Evolutionary conservation across 2,113 vertebrate genomes (phyloP), one percentile per base, ranked within the genome.

Genomic region (Poeciliopsis turrubarensis): DNA sequence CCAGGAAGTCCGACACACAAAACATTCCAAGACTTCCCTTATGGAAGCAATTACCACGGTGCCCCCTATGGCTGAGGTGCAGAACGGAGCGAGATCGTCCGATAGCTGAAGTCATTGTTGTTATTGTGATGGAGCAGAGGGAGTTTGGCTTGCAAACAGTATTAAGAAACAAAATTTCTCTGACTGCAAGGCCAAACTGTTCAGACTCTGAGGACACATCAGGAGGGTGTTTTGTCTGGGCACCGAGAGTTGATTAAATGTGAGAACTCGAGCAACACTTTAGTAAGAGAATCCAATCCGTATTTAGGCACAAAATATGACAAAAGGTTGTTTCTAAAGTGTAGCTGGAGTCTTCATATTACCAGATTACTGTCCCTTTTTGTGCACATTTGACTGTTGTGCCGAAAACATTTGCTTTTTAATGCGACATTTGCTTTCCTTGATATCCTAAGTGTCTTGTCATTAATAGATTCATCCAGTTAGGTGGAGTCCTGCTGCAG

Each of bases 11-110:
- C 75, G 67, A 94, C 86, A 89, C 83, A 66, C 85, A 88, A 91
- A 82, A 92, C 89, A 95, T 94, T 94, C 93, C 93, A 86, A 37
- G 37, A 92, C 87, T 91, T 95, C 93, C 92, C 90, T 87, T 87
- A 86, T 94, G 92, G 93, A 93, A 94, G 91, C 84, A 90, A 93
- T 94, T 94, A 93, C 32, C 79, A 81, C 71, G 71, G 82, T 88
- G 82, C 71, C 75, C 73, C 68, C 70, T 83, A 70, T 81, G 30
- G 83, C 82, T 17, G 68, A 72, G 57, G 81, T 64, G 83, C 72
- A 64, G 77, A 73, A 77, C 27, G 83, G 80, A 79, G 70, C 30
- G 27, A 87, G 87, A 92, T 88, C 73, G 75, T 72, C 73, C 76
- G 89, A 93, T 91, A 86, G 74, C 47, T 15, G 14, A 34, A 61